These are phyloP conservation scores for Ganaspis brasiliensis DNA, from an alignment of 2,888 invertebrate genomes.

Conservation along the genomic window DNA sequence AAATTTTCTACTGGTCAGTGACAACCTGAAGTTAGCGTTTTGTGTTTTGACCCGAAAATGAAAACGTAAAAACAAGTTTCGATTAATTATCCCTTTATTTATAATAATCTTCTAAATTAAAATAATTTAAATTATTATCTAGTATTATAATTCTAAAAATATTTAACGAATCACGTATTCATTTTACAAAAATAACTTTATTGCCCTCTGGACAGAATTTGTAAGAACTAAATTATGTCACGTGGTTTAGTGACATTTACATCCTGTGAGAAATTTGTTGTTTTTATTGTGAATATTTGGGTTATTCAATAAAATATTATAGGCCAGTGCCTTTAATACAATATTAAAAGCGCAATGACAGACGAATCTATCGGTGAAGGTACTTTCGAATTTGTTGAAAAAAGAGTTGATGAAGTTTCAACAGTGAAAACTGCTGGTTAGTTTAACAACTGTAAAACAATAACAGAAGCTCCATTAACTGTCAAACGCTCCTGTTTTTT, in stretches of 20 bases:
- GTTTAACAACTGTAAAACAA: conserved; percentile 46
- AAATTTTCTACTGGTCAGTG: too few relatives aligned
- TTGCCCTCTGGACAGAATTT: not conserved
- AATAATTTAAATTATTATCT: too few relatives aligned
- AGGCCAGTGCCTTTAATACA: not conserved
- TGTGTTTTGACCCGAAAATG: too few relatives aligned
- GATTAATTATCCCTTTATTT: too few relatives aligned
- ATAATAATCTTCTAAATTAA: too few relatives aligned
- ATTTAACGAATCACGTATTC: too few relatives aligned
- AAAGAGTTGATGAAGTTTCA: conserved; percentile 72
- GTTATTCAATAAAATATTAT: not conserved
- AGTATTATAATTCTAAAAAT: too few relatives aligned
- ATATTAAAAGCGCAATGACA: conserved; percentile 67
- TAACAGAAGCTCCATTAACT: conserved; percentile 23
- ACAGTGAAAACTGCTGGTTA: conserved; percentile 74
- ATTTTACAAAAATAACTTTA: not conserved
- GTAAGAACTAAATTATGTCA: not conserved
- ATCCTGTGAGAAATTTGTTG: not conserved
- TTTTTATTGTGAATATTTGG: not conserved
- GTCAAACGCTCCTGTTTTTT: not conserved
- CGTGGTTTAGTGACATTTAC: conserved; percentile 6
- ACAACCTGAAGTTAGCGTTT: too few relatives aligned
- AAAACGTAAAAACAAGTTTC: too few relatives aligned
- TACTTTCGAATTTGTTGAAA: conserved; percentile 78
- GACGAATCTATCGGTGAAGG: conserved; percentile 78